Evolutionary conservation across 1,140 invertebrate genomes (phyloP).

Genomic region (Sycophaga agraensis): DNA sequence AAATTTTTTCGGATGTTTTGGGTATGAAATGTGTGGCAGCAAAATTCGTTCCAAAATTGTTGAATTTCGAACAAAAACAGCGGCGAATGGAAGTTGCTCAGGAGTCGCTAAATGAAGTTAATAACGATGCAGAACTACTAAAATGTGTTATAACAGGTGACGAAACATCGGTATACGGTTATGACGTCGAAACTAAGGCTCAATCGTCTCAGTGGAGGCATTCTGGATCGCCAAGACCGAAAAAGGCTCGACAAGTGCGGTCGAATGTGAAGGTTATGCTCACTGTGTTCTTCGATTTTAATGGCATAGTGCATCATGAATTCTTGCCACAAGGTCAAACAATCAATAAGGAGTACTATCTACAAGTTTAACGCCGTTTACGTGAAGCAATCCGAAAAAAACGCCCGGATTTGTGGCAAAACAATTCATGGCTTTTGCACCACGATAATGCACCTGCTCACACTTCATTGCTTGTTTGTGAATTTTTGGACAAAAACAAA

Average conservation of each 20-base stretch:
- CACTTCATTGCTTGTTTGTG: conserved; percentile 19
- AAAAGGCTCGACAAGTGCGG: conserved; percentile 23
- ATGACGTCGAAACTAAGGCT: conserved; percentile 24
- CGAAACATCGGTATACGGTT: conserved; percentile 35
- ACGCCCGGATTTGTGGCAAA: conserved; percentile 27
- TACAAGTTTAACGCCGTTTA: conserved; percentile 37
- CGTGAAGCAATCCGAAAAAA: conserved; percentile 36
- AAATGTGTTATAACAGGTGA: conserved; percentile 41
- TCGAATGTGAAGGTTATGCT: conserved; percentile 28
- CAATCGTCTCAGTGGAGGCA: conserved; percentile 4
- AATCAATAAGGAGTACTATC: conserved; percentile 39
- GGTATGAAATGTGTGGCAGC: conserved; percentile 20
- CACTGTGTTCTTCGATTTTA: conserved; percentile 18
- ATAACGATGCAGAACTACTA: conserved; percentile 40
- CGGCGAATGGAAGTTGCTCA: conserved; percentile 34
- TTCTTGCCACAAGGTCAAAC: conserved; percentile 40
- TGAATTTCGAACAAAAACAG: conserved; percentile 26
- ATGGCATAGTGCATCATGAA: conserved; percentile 32
- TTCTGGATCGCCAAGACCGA: conserved; percentile 15
- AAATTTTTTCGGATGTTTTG: conserved; percentile 33
- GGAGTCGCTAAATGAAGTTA: conserved; percentile 35
- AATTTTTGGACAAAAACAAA: conserved; percentile 26
- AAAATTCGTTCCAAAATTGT: conserved; percentile 30
- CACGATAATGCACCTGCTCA: conserved; percentile 26
- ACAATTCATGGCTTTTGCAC: conserved; percentile 27